Percentiles rank a stretch among this genome's conserved stretches.
Conservation (phyloP, 2,797 vertebrate genomes). For the Scolopax rusticola region DNA sequence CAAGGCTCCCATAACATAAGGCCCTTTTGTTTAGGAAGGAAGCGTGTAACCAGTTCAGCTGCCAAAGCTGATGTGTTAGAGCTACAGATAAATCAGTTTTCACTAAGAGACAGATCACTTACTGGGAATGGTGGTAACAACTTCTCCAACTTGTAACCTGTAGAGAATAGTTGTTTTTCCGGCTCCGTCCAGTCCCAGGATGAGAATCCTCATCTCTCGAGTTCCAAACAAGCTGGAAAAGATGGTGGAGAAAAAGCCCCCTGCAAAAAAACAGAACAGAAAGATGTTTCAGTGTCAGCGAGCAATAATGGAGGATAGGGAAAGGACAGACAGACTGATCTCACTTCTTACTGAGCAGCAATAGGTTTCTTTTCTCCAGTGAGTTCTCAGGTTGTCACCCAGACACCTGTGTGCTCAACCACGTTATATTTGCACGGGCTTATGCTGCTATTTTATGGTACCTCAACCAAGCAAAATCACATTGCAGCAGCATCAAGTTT, state of each 20-base stretch:
- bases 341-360: not conserved
- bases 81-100: not conserved
- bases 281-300: not conserved
- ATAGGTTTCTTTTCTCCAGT: not conserved
- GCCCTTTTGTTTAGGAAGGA: not conserved
- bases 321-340: not conserved
- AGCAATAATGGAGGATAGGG: not conserved
- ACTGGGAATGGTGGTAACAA: slow-evolving; percentile 99
- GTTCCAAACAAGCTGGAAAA: slow-evolving; percentile 96
- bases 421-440: not conserved
- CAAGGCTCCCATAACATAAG: fast-evolving
- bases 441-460: not conserved
- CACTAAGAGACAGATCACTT: slow-evolving; percentile 56
- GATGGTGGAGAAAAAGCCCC: slow-evolving; percentile 95
- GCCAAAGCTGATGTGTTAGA: not conserved
- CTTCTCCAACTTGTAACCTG: slow-evolving; percentile 96
- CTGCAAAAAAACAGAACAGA: slow-evolving; percentile 72
- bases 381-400: not conserved
- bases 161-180: slow-evolving; percentile 99
- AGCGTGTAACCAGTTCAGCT: fast-evolving
- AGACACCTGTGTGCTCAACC: not conserved
- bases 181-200: slow-evolving; percentile 95
- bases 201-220: slow-evolving; percentile 98
- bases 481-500: not conserved
- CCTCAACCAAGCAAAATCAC: not conserved